Percentiles rank a stretch among this genome's conserved stretches.
These are phyloP conservation scores for Chionoecetes opilio DNA, from an alignment of 1,140 invertebrate species.

Conservation along the genomic window DNA sequence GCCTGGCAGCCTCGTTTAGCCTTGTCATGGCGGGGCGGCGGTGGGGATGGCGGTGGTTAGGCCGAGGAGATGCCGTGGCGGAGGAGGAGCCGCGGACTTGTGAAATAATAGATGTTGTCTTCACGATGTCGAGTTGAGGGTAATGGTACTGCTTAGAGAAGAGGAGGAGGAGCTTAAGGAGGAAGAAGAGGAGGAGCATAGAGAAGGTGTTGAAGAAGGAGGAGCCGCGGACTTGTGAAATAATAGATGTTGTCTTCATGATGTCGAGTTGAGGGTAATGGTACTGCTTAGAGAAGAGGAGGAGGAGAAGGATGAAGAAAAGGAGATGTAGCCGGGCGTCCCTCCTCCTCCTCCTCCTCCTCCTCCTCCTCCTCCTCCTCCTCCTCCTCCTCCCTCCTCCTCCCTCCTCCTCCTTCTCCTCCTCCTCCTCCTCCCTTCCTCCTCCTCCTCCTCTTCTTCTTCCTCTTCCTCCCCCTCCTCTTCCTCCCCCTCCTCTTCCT, in stretches of 20 bases:
- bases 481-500: too few relatives aligned
- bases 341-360: too few relatives aligned
- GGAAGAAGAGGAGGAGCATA: not conserved
- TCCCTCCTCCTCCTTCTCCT: too few relatives aligned
- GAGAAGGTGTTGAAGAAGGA: not conserved
- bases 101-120: not conserved
- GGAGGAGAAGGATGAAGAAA: not conserved
- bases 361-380: too few relatives aligned
- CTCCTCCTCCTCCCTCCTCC: too few relatives aligned
- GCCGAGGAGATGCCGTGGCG: not conserved
- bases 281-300: not conserved
- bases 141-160: not conserved
- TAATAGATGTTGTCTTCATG: not conserved
- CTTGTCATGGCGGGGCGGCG: not conserved
- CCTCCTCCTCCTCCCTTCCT: too few relatives aligned
- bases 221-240: not conserved
- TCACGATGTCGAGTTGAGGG: not conserved
- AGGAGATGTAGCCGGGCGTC: not conserved
- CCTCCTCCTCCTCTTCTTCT: too few relatives aligned
- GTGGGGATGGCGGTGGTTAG: not conserved
- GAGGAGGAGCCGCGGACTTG: not conserved
- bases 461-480: too few relatives aligned
- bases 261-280: not conserved
- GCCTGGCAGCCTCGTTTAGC: not conserved
- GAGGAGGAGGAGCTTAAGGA: not conserved